phyloP scores from a whole-genome alignment of 2,888 invertebrate species.

The Andrena praecox region DNA sequence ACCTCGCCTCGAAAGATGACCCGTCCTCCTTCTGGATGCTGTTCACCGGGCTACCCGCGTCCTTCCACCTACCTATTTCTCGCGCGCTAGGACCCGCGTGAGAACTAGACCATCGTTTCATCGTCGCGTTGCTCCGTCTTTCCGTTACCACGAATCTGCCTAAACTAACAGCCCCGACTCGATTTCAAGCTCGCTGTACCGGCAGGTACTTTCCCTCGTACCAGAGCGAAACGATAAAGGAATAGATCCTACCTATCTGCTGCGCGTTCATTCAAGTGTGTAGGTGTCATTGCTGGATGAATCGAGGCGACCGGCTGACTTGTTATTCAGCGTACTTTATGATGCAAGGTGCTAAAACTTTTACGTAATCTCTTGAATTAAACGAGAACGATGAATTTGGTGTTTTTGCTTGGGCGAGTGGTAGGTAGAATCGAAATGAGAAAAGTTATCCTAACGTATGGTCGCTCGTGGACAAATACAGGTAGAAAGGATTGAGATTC shows the following conservation, averaged over 20 bases:
- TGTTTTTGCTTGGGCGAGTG: no score
- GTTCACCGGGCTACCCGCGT: conserved; percentile 49
- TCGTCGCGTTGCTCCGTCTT: conserved; percentile 23
- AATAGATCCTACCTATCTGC: background rate
- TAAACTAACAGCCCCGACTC: background rate
- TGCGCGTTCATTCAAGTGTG: no score
- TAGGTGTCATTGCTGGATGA: no score
- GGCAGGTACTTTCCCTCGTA: background rate
- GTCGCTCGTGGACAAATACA: conserved; percentile 21
- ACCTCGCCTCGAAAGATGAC: conserved; percentile 75
- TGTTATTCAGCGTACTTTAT: no score
- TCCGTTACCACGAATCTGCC: conserved; percentile 37
- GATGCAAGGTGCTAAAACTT: no score
- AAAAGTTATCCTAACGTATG: background rate
- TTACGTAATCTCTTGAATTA: background rate
- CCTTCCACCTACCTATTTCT: conserved; percentile 27
- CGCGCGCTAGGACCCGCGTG: conserved; percentile 60
- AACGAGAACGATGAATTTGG: no score
- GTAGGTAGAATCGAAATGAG: background rate
- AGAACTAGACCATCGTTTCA: conserved; percentile 70
- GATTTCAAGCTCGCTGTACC: background rate
- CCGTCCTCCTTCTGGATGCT: conserved; percentile 51
- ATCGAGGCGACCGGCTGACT: no score
- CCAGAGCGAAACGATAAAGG: background rate
- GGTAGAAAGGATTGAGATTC: conserved; percentile 35